phyloP scores from a whole-genome alignment of 2,888 invertebrate genomes.

The Euzophera pinguis region DNA sequence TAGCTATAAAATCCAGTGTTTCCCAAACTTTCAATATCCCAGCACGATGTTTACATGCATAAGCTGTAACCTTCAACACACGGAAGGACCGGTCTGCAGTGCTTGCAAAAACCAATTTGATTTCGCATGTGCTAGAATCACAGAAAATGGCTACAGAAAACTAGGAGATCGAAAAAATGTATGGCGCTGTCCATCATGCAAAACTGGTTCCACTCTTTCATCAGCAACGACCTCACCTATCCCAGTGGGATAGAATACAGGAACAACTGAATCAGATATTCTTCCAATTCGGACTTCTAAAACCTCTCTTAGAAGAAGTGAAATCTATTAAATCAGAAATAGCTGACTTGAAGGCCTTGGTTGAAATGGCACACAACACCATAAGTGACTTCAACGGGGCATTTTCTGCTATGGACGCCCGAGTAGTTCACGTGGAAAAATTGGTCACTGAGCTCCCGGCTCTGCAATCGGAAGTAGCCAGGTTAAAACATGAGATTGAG shows the following conservation, averaged over 20 bases:
- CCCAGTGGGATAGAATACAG: constrained; percentile 12
- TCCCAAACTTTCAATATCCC: not conserved
- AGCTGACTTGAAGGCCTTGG: constrained; percentile 12
- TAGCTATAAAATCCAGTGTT: constrained; percentile 1
- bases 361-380: constrained; percentile 15
- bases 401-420: constrained; percentile 9
- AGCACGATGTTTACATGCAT: constrained; percentile 19
- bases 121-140: constrained; percentile 19
- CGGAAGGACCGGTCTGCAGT: constrained; percentile 19
- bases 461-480: constrained; percentile 11
- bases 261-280: constrained; percentile 16
- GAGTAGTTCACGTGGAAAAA: constrained; percentile 14
- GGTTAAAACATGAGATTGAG: constrained; percentile 14
- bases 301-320: constrained; percentile 19
- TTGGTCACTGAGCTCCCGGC: constrained; percentile 11
- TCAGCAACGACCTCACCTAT: constrained; percentile 13
- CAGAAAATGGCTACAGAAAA: constrained; percentile 19
- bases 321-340: constrained; percentile 21
- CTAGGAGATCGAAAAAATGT: constrained; percentile 17
- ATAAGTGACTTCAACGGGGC: constrained; percentile 11
- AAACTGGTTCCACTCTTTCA: constrained; percentile 13
- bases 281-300: constrained; percentile 17
- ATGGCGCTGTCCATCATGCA: constrained; percentile 19
- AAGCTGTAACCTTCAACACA: constrained; percentile 17
- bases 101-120: constrained; percentile 16